Percentiles rank a stretch among this genome's conserved stretches.
These are phyloP conservation scores for Pangasius mekongensis DNA, from an alignment of 2,797 vertebrate species.

Conservation along the genomic window DNA sequence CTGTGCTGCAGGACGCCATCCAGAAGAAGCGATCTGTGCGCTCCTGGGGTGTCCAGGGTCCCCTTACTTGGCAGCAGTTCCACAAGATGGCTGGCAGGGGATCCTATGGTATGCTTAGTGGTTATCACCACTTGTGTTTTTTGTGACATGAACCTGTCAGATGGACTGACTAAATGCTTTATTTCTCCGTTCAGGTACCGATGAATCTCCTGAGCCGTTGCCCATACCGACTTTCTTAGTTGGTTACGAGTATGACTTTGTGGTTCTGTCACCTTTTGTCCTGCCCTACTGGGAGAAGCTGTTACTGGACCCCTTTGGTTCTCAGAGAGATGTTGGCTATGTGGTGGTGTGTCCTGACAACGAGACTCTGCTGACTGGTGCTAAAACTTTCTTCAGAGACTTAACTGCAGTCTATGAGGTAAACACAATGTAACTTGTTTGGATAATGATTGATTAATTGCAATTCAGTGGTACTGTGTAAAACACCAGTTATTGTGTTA, in stretches of 20 bases:
- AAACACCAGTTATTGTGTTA: background rate
- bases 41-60: conserved; percentile 98
- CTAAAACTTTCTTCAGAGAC: conserved; percentile 96
- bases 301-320: conserved; percentile 95
- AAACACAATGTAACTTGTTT: conserved; percentile 12
- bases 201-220: conserved; percentile 97
- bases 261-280: conserved; percentile 97
- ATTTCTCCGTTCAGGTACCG: conserved; percentile 84
- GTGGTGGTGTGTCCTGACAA: conserved; percentile 98
- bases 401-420: conserved; percentile 98
- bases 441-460: background rate
- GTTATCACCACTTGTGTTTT: background rate
- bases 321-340: conserved; percentile 94
- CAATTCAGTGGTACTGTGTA: background rate
- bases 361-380: conserved; percentile 92
- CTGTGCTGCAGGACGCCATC: conserved; percentile 96
- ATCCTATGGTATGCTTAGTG: conserved; percentile 86
- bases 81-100: conserved; percentile 99
- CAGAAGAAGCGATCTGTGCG: conserved; percentile 96
- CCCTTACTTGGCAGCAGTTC: conserved; percentile 99
- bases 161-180: background rate
- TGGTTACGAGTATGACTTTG: conserved; percentile 96
- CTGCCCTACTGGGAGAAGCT: conserved; percentile 99
- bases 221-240: conserved; percentile 98
- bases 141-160: background rate